These are phyloP conservation scores for Lepus europaeus DNA, from an alignment of 2,113 vertebrate genomes.

Conservation along the genomic window DNA sequence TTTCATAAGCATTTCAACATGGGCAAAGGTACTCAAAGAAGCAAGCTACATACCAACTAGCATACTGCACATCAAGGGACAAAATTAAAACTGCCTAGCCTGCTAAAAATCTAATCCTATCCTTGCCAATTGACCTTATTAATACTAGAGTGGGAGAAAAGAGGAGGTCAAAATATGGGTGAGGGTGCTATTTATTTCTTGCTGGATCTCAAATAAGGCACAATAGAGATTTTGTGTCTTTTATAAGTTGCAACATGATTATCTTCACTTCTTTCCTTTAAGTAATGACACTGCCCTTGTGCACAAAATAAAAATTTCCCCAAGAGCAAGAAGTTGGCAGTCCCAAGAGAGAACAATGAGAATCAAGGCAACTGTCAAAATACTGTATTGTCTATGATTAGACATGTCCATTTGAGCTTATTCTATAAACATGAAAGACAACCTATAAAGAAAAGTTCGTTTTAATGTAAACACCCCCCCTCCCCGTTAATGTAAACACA, in stretches of 20 bases:
- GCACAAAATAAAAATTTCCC: constrained; percentile 17
- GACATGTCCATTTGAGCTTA: neutral
- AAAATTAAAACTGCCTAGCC: constrained; percentile 72
- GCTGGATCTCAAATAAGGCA: constrained; percentile 44
- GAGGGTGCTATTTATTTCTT: constrained; percentile 31
- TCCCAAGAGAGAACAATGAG: neutral
- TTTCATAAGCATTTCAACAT: constrained; percentile 62
- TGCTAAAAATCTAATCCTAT: constrained; percentile 77
- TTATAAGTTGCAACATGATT: neutral
- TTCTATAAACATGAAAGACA: constrained; percentile 18
- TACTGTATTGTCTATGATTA: neutral
- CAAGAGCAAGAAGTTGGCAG: neutral
- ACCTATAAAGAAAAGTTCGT: neutral
- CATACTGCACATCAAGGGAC: constrained; percentile 1
- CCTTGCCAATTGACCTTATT: constrained; percentile 79
- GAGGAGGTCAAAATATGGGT: neutral
- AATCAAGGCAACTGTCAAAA: constrained; percentile 31
- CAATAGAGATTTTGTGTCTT: constrained; percentile 2
- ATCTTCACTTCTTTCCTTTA: neutral
- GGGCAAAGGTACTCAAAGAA: constrained; percentile 58
- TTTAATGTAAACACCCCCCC: neutral
- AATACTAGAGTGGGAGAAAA: constrained; percentile 56
- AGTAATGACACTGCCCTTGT: neutral
- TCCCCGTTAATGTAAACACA: constrained; percentile 13
- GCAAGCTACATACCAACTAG: constrained; percentile 28